Evolutionary conservation across 2,888 invertebrate genomes (phyloP).

Genomic region (Parasteatoda lunata): DNA sequence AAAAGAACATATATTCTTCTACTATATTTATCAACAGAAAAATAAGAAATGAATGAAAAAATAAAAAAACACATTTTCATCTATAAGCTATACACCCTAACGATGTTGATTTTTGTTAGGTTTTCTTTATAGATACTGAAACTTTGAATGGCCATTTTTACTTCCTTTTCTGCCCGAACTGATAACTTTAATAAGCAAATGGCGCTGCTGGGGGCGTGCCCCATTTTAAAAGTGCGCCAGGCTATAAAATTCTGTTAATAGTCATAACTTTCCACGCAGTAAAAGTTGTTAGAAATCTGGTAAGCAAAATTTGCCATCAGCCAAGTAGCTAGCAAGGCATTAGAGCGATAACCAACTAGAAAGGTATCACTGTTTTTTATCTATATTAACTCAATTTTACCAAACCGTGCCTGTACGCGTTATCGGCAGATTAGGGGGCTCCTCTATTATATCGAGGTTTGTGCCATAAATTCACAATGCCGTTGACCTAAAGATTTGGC

Average conservation of each 20-base stretch:
- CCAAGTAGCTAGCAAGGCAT: background rate
- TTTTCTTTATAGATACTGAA: too few species aligned
- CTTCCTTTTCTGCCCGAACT: too few species aligned
- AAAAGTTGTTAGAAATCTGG: background rate
- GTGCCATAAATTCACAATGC: conserved; percentile 19
- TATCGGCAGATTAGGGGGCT: conserved; percentile 22
- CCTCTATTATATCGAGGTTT: background rate
- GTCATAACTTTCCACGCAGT: background rate
- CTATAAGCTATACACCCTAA: too few species aligned
- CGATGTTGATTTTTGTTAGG: too few species aligned
- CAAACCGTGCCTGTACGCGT: conserved; percentile 9
- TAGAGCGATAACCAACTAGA: background rate
- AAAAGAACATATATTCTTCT: too few species aligned
- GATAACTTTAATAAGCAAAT: too few species aligned
- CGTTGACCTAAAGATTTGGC: conserved; percentile 13
- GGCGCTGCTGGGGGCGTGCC: too few species aligned
- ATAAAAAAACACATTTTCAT: too few species aligned
- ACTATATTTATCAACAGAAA: too few species aligned
- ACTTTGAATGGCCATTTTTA: too few species aligned
- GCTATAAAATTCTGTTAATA: background rate
- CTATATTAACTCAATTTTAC: background rate
- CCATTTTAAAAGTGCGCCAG: too few species aligned
- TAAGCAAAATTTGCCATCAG: background rate
- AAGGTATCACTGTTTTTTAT: conserved; percentile 1
- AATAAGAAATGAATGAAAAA: too few species aligned